phyloP scores from a whole-genome alignment of 1,140 invertebrate genomes.

The Drosophila serrata region DNA sequence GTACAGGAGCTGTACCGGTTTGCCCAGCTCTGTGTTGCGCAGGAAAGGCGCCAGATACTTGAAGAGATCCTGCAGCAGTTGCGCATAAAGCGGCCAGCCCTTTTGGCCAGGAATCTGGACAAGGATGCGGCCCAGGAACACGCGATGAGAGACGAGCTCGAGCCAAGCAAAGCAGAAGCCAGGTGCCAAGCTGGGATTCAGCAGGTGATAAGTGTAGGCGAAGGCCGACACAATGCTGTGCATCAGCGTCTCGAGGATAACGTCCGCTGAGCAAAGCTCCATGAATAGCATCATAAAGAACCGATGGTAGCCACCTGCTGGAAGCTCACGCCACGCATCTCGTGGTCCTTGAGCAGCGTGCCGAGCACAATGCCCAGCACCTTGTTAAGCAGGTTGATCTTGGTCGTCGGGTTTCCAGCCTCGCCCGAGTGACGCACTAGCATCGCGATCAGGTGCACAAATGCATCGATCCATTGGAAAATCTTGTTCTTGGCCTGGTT shows the following conservation, averaged over 20 bases:
- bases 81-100: slow-evolving; percentile 95
- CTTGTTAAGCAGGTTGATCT: slow-evolving; percentile 98
- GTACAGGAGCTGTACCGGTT: slow-evolving; percentile 96
- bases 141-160: slow-evolving; percentile 97
- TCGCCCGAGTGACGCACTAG: slow-evolving; percentile 98
- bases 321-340: slow-evolving; percentile 94
- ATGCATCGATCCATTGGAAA: slow-evolving; percentile 98
- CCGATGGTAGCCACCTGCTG: slow-evolving; percentile 98
- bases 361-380: slow-evolving; percentile 98
- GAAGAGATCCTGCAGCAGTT: slow-evolving; percentile 97
- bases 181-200: slow-evolving; percentile 97
- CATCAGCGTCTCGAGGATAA: slow-evolving; percentile 89
- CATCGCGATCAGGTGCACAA: slow-evolving; percentile 96
- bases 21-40: slow-evolving; percentile 97
- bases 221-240: slow-evolving; percentile 91
- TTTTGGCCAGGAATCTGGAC: slow-evolving; percentile 94
- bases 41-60: slow-evolving; percentile 98
- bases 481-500: slow-evolving; percentile 94
- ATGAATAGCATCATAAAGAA: slow-evolving; percentile 99
- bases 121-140: slow-evolving; percentile 97
- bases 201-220: slow-evolving; percentile 96
- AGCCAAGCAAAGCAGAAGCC: slow-evolving; percentile 99
- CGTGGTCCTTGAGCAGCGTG: slow-evolving; percentile 97
- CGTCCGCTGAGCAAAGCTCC: slow-evolving; percentile 97
- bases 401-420: slow-evolving; percentile 94